Percentiles rank a stretch among this genome's conserved stretches.
Conservation (phyloP, 2,888 invertebrate genomes). For the Caenorhabditis doughertyi region DNA sequence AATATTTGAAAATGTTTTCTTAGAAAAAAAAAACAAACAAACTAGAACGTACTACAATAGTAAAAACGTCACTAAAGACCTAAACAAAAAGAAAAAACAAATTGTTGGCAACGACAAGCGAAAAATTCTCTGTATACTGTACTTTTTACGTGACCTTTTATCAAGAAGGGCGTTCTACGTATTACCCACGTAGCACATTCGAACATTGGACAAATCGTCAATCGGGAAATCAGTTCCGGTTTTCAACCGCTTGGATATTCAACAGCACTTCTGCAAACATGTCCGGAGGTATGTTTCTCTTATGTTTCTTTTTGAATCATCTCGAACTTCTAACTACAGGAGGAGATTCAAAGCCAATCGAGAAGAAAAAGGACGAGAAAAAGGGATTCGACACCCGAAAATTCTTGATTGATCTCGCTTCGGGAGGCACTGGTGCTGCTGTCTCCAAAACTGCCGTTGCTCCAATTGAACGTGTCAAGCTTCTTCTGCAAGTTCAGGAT, state of each 20-base stretch:
- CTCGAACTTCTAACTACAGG: too few relatives aligned
- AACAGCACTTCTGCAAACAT: constrained; percentile 53
- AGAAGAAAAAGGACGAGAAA: constrained; percentile 53
- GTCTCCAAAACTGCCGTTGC: constrained; percentile 95
- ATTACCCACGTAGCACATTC: constrained; percentile 39
- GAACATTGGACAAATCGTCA: constrained; percentile 2
- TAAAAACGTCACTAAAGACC: too few relatives aligned
- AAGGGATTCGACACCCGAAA: constrained; percentile 76
- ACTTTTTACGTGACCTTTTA: constrained; percentile 26
- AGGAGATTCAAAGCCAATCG: constrained; percentile 58
- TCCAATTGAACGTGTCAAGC: constrained; percentile 94
- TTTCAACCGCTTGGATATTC: constrained; percentile 33
- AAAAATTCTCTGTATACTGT: too few relatives aligned
- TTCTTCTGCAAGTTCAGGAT: constrained; percentile 76
- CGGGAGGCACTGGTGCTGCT: constrained; percentile 86
- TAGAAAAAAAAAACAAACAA: too few relatives aligned
- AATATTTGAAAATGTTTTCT: too few relatives aligned
- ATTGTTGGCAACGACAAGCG: not conserved
- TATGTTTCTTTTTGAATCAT: too few relatives aligned
- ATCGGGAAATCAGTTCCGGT: constrained; percentile 28
- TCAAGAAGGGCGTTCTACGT: constrained; percentile 16
- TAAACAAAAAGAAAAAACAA: too few relatives aligned
- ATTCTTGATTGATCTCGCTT: constrained; percentile 77
- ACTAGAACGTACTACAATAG: too few relatives aligned
- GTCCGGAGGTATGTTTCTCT: constrained; percentile 54